phyloP scores from a whole-genome alignment of 2,888 invertebrate species.

The Gymnosoma rotundatum region DNA sequence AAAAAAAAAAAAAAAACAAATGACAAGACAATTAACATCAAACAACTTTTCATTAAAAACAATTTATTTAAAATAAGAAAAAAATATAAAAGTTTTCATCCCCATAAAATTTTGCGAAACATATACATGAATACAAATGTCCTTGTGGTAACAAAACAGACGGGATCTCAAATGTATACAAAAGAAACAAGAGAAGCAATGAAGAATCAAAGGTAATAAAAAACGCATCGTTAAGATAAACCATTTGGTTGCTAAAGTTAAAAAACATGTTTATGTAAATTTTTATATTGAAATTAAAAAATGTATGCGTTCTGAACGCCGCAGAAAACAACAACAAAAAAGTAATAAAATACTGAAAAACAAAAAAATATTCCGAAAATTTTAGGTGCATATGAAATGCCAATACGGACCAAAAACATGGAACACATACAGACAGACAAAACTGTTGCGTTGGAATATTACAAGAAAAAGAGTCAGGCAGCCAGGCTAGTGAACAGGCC shows the following conservation, averaged over 20 bases:
- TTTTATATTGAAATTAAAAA: slow-evolving; percentile 72
- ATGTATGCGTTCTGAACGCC: slow-evolving; percentile 70
- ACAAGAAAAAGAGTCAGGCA: not conserved
- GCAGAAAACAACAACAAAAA: slow-evolving; percentile 6
- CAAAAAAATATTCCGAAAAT: slow-evolving; percentile 46
- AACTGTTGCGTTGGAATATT: slow-evolving; percentile 13
- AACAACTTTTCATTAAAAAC: too few species aligned
- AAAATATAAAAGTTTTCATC: not conserved
- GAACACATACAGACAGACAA: slow-evolving; percentile 13
- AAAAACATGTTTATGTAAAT: slow-evolving; percentile 75
- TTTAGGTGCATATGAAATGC: slow-evolving; percentile 69
- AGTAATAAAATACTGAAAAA: slow-evolving; percentile 26
- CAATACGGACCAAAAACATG: slow-evolving; percentile 34
- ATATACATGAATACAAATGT: slow-evolving; percentile 54
- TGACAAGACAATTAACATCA: too few species aligned
- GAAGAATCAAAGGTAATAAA: slow-evolving; percentile 64
- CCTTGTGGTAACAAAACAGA: slow-evolving; percentile 58
- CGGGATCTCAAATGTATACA: not conserved
- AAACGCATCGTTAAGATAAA: slow-evolving; percentile 72
- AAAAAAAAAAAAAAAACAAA: too few species aligned
- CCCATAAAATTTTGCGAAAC: slow-evolving; percentile 17
- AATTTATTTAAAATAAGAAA: too few species aligned
- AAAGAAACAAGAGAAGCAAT: slow-evolving; percentile 2
- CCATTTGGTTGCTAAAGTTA: slow-evolving; percentile 73
- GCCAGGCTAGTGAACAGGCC: slow-evolving; percentile 21